Base-by-base conservation (phyloP, 1,140 invertebrate species). In the Drosophila nasuta region DNA sequence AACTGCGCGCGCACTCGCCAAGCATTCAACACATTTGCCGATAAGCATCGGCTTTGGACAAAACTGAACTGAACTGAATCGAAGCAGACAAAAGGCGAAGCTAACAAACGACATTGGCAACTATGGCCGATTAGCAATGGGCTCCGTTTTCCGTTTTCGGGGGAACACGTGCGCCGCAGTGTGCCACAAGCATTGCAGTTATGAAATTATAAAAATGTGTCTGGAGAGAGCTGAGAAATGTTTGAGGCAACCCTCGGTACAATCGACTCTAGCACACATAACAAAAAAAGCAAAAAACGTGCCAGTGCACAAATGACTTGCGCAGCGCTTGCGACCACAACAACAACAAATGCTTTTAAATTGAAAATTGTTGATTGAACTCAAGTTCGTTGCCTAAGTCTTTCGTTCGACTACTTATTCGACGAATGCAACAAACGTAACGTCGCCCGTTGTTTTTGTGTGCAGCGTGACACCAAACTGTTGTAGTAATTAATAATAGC, bases 401-500 rank as follows among this genome's bases (percentile, higher is more conserved):
- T 91, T 91, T 91, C 77, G 81, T 78, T 91, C 79, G 77, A 80
- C 64, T 77, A 62, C 68, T 79, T 67, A 76, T 56, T 73, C 66
- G 45, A 56, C 62, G 63, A 76, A 77, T 63, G 58, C 67, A 68
- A 45, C 30, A 46, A 64, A 49, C 57, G 57, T 7, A 30, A 28
- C 48, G 63, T 64, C 52, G 70, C 51, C 67, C 49, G 10, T 52
- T 64, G 48, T 64, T 54, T 33, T 56, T 65, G 20, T 25, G 20
- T 25, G 62, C 77, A 88, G 83, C 83, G 83, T 87, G 83, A 87
- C 83, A 87, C 83, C 77, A 77, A 82, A 89, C 76, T 89, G 85
- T 77, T 89, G 85, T 89, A 85, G 85, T 89, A 85, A 89, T 89
- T 89, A 89, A 89, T 89, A 88, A 89, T 82, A 73, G 68, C 77